Base-by-base conservation (phyloP, 2,888 invertebrate species). In the Cheilosia grossa region DNA sequence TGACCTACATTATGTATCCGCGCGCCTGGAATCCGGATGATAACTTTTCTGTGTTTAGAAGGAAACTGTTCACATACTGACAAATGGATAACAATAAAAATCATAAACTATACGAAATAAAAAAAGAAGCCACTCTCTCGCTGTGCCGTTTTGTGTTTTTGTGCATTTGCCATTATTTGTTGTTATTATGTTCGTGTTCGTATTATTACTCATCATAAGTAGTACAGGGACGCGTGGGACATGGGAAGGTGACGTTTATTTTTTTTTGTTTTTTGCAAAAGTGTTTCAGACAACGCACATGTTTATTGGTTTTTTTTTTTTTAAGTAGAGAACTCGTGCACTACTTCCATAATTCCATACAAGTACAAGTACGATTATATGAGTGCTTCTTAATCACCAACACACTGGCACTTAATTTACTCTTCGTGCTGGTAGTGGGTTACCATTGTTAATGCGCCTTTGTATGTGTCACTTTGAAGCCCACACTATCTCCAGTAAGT, bases 81-180 rank as follows among this genome's bases (percentile, higher is more conserved):
- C 40, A 64, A 54, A 56, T 74, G 63, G 64, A 37, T 56, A 27
- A 74, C 63, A 63, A 74, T 74, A 64, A 54, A 56, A 56, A 74
- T 64, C 42, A 56, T 61, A 64, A 56, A 19, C 64, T 64, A 37
- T 24, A 33, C 30, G n/a, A 58, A 70, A 54, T 33, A 27, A 17
- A 19, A 47, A 47, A 47, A 17, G 1, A 13, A 37, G 37, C 37
- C 24, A 59, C 30, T 61, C 40, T 51, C 51, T 56, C 47, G 10
- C 19, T 30, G 6, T 44, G 19, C 13, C 4, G 9, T 3, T 24
- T 37, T 37, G 40, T 42, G 61, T 63, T 40, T 47, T 51, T 53
- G 33, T 30, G 21, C 54, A 44, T 61, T 63, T 44, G 73, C 21
- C 61, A 63, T 73, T 64, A 37, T 19, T 63, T 42, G 19, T 40